Conservation (phyloP, 2,797 vertebrate genomes). For the Lophura swinhoii region DNA sequence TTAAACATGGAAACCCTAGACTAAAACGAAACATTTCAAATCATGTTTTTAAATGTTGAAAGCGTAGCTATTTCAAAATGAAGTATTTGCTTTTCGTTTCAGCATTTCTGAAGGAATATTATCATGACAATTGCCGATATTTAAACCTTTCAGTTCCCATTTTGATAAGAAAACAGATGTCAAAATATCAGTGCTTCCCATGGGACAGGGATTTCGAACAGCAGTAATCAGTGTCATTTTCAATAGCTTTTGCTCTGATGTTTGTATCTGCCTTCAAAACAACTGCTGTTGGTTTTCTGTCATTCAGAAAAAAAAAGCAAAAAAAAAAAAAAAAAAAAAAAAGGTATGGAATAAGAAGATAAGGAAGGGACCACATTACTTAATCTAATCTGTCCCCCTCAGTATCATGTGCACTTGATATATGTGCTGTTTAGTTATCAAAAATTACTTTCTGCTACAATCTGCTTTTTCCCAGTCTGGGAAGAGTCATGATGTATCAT, state of each 20-base stretch:
- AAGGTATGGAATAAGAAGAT: neutral
- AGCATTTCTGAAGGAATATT: neutral
- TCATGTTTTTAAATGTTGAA: neutral
- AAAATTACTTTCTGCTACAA: neutral
- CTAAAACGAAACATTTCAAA: neutral
- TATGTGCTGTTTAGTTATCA: neutral
- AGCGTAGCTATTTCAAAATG: neutral
- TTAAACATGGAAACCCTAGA: neutral
- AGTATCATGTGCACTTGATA: neutral
- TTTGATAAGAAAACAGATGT: neutral
- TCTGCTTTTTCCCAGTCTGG: neutral
- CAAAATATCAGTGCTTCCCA: neutral
- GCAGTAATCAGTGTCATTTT: slow-evolving; percentile 7
- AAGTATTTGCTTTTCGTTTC: neutral
- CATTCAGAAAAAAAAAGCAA: neutral
- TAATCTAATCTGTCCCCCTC: neutral
- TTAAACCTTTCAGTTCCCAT: neutral
- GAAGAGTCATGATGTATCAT: neutral
- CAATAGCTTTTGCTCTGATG: neutral
- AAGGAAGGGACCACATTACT: neutral
- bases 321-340: neutral
- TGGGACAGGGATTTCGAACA: neutral
- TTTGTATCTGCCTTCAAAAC: slow-evolving; percentile 5
- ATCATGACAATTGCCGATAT: neutral
- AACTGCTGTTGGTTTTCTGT: neutral